Conservation (phyloP, 2,113 vertebrate genomes). For the Azemiops feae region DNA sequence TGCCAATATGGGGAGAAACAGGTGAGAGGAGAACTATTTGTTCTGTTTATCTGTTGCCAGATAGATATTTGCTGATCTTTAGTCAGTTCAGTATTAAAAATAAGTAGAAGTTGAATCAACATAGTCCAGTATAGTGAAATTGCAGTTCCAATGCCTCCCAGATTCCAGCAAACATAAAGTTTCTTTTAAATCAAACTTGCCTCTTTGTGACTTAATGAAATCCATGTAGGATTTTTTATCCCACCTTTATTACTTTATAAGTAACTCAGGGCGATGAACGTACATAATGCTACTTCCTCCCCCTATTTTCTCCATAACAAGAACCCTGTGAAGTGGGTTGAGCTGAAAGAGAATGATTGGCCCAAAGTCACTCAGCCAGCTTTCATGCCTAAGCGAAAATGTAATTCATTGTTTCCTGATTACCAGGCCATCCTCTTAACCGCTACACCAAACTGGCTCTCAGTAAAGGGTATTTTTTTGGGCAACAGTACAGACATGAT, state of each 20-base stretch:
- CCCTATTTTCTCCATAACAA: background rate
- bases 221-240: background rate
- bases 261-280: background rate
- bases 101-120: background rate
- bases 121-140: background rate
- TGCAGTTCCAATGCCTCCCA: background rate
- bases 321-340: background rate
- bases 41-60: background rate
- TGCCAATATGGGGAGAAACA: slow-evolving; percentile 83
- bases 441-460: background rate
- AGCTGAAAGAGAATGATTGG: background rate
- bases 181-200: background rate
- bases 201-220: background rate
- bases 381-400: background rate
- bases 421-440: background rate
- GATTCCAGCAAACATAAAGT: background rate
- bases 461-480: background rate
- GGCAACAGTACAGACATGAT: background rate
- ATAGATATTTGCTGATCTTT: background rate
- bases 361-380: background rate
- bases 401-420: background rate
- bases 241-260: background rate
- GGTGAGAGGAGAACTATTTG: slow-evolving; percentile 60
- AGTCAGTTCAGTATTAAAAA: background rate
- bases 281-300: background rate